Evolutionary conservation across 2,797 vertebrate species (phyloP).

Genomic region (Alectoris magna): DNA sequence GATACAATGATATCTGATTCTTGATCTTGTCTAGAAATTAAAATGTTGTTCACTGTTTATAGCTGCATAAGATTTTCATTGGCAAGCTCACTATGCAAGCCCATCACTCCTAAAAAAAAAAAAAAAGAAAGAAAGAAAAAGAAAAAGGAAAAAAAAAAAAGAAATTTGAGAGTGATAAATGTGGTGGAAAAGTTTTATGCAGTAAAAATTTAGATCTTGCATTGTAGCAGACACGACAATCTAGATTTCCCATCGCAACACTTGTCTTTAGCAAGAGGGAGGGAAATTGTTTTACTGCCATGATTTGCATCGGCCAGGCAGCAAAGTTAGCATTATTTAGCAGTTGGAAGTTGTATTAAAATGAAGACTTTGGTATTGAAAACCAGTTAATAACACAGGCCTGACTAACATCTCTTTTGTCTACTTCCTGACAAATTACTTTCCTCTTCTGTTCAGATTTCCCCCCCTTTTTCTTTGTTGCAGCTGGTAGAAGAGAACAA

Average conservation of each 20-base stretch:
- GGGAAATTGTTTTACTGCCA: not conserved
- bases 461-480: not conserved
- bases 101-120: not conserved
- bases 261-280: not conserved
- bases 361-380: not conserved
- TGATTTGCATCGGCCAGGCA: not conserved
- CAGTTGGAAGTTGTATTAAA: not conserved
- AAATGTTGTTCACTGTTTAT: not conserved
- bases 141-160: not conserved
- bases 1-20: not conserved
- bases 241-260: not conserved
- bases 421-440: not conserved
- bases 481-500: conserved; percentile 43
- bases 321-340: not conserved
- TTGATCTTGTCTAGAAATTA: not conserved
- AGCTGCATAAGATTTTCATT: not conserved
- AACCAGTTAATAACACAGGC: not conserved
- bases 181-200: not conserved
- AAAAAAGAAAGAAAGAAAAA: not conserved
- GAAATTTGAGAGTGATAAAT: not conserved
- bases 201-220: not conserved
- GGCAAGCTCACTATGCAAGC: not conserved
- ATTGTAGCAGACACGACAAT: not conserved
- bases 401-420: not conserved
- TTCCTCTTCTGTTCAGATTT: not conserved